Evolutionary conservation across 2,113 vertebrate species (phyloP).

Genomic region (Tragelaphus buxtoni): DNA sequence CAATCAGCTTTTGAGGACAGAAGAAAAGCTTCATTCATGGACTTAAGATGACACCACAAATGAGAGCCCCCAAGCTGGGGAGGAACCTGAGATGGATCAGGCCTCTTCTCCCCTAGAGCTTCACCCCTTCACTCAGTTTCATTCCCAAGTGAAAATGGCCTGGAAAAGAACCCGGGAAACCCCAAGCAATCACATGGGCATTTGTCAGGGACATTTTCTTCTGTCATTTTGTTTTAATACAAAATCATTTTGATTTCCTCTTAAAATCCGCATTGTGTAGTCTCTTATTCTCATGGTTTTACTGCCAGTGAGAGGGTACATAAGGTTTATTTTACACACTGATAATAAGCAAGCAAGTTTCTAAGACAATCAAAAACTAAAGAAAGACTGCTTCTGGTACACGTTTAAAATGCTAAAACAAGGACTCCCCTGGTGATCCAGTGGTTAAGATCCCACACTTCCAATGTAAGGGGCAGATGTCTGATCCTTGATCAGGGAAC

Average conservation of each 20-base stretch:
- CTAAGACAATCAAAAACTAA: neutral
- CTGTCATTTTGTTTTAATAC: constrained; percentile 44
- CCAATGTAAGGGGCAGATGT: neutral
- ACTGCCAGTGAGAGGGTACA: neutral
- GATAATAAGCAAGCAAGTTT: neutral
- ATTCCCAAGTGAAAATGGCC: neutral
- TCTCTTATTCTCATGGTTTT: constrained; percentile 34
- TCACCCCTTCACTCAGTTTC: neutral
- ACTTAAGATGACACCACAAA: constrained; percentile 74
- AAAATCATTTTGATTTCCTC: constrained; percentile 43
- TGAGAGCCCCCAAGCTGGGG: constrained; percentile 75
- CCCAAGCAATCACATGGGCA: constrained; percentile 77
- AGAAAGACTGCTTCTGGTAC: neutral
- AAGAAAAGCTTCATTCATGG: neutral
- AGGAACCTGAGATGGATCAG: constrained; percentile 45
- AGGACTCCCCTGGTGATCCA: neutral
- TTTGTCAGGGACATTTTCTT: constrained; percentile 81
- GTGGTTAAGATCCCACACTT: neutral
- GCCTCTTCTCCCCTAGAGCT: too few species aligned
- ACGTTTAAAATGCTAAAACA: constrained; percentile 28
- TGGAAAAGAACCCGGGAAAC: constrained; percentile 48
- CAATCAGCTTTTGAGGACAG: constrained; percentile 57
- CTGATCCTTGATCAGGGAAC: neutral
- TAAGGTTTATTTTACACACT: neutral
- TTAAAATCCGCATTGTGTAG: neutral